These are phyloP conservation scores for Tupaia tana DNA, from an alignment of 2,113 vertebrate species.

Conservation along the genomic window DNA sequence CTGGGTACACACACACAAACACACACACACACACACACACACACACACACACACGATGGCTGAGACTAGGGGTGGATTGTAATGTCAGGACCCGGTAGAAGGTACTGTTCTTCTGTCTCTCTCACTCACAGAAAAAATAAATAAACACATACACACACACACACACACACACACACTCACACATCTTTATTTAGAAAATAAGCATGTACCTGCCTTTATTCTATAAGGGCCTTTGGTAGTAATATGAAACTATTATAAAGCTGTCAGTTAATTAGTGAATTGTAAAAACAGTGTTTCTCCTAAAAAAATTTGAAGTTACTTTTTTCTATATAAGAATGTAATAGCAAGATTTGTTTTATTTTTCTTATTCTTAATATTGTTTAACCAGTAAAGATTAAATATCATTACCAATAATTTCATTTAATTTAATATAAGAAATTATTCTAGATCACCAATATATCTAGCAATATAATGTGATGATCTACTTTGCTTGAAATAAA, in stretches of 20 bases:
- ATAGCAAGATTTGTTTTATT: not conserved
- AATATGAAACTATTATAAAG: not conserved
- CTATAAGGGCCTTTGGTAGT: not conserved
- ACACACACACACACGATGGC: too few species aligned
- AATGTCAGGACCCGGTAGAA: too few species aligned
- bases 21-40: too few species aligned
- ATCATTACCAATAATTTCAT: not conserved
- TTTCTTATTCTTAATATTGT: not conserved
- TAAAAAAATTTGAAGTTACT: not conserved
- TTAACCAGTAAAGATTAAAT: slow-evolving; percentile 13
- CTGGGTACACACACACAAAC: too few species aligned
- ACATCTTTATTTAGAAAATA: slow-evolving; percentile 22
- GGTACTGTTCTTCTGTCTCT: too few species aligned
- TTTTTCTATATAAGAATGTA: not conserved
- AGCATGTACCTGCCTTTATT: not conserved
- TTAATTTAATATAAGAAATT: slow-evolving; percentile 5
- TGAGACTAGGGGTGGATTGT: too few species aligned
- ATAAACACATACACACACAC: too few species aligned
- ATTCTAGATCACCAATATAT: not conserved
- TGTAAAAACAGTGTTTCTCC: not conserved
- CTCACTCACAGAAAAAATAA: too few species aligned
- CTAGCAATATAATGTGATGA: not conserved
- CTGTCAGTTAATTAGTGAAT: not conserved
- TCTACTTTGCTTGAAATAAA: not conserved
- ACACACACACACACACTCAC: too few species aligned